Evolutionary conservation across 2,797 vertebrate species (phyloP).

Genomic region (Eulemur rubriventer): DNA sequence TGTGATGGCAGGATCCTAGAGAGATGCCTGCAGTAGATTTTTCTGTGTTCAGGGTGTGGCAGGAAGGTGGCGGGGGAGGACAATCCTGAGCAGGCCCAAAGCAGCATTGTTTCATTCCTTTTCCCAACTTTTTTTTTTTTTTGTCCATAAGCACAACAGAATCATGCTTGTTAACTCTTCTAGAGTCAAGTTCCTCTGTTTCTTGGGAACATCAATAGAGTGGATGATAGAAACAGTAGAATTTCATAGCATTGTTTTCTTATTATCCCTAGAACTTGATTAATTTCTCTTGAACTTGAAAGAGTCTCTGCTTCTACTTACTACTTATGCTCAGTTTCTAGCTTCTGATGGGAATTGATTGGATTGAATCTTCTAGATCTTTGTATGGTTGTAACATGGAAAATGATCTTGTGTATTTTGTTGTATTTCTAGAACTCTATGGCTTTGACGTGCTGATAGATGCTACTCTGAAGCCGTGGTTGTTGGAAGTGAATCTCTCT

Average conservation of each 20-base stretch:
- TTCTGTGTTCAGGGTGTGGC: neutral
- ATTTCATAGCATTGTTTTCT: neutral
- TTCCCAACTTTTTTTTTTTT: neutral
- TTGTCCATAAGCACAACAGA: neutral
- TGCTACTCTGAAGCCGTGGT: conserved; percentile 97
- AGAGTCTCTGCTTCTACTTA: neutral
- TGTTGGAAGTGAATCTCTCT: conserved; percentile 98
- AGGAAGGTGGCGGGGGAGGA: neutral
- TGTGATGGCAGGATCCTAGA: neutral
- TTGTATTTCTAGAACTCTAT: conserved; percentile 92
- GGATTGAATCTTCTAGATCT: neutral
- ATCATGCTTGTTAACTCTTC: neutral
- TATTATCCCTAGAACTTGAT: neutral
- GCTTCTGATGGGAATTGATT: neutral
- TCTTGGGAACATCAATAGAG: neutral
- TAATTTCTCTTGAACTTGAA: conserved; percentile 33
- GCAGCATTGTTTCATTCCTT: neutral
- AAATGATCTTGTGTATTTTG: conserved; percentile 61
- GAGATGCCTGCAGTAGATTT: neutral
- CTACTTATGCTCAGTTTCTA: neutral
- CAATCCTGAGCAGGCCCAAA: neutral
- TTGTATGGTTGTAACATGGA: neutral
- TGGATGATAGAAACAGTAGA: neutral
- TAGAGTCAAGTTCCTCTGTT: neutral
- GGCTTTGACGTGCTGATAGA: conserved; percentile 99